phyloP scores from a whole-genome alignment of 1,140 invertebrate genomes.

The Sinella curviseta region DNA sequence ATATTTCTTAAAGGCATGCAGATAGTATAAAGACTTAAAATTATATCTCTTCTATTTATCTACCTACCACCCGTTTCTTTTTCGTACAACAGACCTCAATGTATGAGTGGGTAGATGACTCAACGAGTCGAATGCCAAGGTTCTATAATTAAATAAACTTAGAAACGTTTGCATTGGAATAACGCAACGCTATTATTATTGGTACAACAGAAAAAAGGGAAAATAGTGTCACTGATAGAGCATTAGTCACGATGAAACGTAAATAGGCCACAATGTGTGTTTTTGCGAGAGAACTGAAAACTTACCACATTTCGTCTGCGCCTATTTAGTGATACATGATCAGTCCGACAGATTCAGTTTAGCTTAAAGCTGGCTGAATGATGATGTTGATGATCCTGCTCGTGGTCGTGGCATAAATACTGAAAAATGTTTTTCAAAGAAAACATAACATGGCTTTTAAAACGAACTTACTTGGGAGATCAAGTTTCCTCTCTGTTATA shows the following conservation, averaged over 20 bases:
- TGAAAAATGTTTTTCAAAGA: neutral
- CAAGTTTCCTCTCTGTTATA: too few species aligned
- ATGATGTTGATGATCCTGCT: neutral
- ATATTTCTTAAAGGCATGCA: too few species aligned
- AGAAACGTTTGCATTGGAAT: neutral
- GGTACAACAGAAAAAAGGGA: too few species aligned
- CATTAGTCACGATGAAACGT: constrained; percentile 12
- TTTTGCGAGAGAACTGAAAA: neutral
- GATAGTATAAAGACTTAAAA: neutral
- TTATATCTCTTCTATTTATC: neutral
- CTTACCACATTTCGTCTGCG: neutral
- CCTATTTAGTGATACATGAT: neutral
- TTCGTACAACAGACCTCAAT: neutral
- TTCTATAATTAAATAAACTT: constrained; percentile 10
- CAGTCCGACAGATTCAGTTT: neutral
- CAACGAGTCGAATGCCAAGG: constrained; percentile 11
- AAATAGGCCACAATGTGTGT: constrained; percentile 14
- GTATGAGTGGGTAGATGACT: neutral
- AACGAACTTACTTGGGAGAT: too few species aligned
- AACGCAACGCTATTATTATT: too few species aligned
- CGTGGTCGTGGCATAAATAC: constrained; percentile 2
- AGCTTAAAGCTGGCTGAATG: neutral
- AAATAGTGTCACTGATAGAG: neutral
- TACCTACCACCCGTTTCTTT: neutral
- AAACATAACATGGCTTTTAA: too few species aligned